Percentiles rank a stretch among this genome's conserved stretches.
These are phyloP conservation scores for Lethocerus indicus DNA, from an alignment of 1,140 invertebrate genomes.

Conservation along the genomic window DNA sequence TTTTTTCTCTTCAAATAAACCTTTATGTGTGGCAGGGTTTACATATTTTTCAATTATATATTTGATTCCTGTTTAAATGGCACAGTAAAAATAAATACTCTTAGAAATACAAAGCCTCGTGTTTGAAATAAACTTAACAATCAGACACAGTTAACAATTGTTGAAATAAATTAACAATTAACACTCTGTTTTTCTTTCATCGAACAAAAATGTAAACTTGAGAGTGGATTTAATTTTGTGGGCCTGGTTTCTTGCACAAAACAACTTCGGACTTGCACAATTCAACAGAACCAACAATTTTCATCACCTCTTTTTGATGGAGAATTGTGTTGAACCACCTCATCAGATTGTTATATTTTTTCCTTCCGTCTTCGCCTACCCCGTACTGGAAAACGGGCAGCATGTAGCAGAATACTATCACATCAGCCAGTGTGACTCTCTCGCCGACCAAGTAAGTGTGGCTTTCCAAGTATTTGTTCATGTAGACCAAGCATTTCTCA, in stretches of 20 bases:
- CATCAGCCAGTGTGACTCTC: slow-evolving; percentile 52
- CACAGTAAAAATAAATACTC: too few relatives aligned
- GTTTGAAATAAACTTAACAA: too few relatives aligned
- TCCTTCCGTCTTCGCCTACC: slow-evolving; percentile 24
- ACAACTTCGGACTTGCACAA: not conserved
- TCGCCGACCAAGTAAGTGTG: slow-evolving; percentile 57
- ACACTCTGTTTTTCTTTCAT: too few relatives aligned
- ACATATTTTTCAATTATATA: too few relatives aligned
- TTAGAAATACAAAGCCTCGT: too few relatives aligned
- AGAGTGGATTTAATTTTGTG: too few relatives aligned
- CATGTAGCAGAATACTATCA: slow-evolving; percentile 41
- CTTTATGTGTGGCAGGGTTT: too few relatives aligned
- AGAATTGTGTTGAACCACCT: slow-evolving; percentile 12
- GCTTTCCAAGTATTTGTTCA: slow-evolving; percentile 39
- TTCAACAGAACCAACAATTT: not conserved
- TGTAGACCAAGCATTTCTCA: slow-evolving; percentile 19
- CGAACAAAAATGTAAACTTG: too few relatives aligned
- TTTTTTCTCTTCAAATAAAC: too few relatives aligned
- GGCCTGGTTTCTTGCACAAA: not conserved
- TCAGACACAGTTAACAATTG: too few relatives aligned
- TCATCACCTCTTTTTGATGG: slow-evolving; percentile 26
- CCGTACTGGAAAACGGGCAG: slow-evolving; percentile 27
- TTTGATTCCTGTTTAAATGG: too few relatives aligned
- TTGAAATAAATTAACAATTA: too few relatives aligned
- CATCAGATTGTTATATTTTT: slow-evolving; percentile 36